Evolutionary conservation across 2,113 vertebrate species (phyloP).

Genomic region (Tamias sibiricus): DNA sequence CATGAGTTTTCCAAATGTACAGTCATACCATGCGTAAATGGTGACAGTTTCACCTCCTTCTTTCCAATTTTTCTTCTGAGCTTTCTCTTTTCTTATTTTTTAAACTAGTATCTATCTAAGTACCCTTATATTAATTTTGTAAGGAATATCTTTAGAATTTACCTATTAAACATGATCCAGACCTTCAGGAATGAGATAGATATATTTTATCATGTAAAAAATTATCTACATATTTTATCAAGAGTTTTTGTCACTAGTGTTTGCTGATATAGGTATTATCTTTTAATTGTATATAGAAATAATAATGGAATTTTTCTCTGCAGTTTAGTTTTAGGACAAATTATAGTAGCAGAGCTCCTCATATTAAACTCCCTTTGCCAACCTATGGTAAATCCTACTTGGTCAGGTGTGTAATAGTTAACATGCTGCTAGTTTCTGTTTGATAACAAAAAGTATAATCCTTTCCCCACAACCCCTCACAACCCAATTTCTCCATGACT

Average conservation of each 20-base stretch:
- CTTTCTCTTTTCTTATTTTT: not conserved
- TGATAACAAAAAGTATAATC: not conserved
- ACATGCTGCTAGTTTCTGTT: not conserved
- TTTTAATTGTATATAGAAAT: not conserved
- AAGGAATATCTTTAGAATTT: not conserved
- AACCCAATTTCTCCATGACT: not conserved
- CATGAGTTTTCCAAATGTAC: not conserved
- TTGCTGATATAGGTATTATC: not conserved
- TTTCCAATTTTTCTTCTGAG: not conserved
- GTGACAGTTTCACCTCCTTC: not conserved
- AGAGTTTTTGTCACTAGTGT: slow-evolving; percentile 1
- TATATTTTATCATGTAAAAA: not conserved
- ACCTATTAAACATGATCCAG: not conserved
- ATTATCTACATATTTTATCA: not conserved
- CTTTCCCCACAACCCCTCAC: not conserved
- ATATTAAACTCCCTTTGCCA: not conserved
- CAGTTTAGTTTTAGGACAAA: not conserved
- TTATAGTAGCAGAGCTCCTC: not conserved
- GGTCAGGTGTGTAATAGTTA: not conserved
- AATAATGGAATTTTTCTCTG: not conserved
- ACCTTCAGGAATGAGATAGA: not conserved
- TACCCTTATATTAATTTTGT: not conserved
- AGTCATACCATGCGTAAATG: not conserved
- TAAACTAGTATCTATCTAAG: not conserved
- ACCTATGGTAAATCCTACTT: not conserved